Conservation (phyloP, 2,888 invertebrate species). For the Pocota personata region DNA sequence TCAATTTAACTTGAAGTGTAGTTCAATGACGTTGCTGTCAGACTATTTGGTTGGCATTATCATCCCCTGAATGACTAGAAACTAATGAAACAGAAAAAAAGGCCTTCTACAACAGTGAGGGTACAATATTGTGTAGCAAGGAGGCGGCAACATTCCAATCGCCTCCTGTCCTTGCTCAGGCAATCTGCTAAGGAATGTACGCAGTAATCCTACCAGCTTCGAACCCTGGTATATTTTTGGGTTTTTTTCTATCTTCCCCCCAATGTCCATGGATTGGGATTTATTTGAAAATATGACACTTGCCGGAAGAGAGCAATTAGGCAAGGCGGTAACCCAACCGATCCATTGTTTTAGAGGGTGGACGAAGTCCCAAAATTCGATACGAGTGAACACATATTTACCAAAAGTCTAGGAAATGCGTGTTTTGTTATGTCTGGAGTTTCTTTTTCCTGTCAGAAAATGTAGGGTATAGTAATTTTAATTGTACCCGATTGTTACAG, state of each 20-base stretch:
- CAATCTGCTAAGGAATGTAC: constrained; percentile 25
- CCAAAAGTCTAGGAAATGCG: constrained; percentile 16
- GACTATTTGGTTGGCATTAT: constrained; percentile 60
- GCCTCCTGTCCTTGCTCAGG: constrained; percentile 33
- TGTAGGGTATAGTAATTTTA: constrained; percentile 3
- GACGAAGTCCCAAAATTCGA: constrained; percentile 36
- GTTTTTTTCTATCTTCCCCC: neutral
- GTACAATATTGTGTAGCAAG: neutral
- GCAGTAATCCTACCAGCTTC: constrained; percentile 28
- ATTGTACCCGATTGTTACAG: neutral
- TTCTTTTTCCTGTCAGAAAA: neutral
- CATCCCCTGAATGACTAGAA: constrained; percentile 51
- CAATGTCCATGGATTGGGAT: constrained; percentile 56
- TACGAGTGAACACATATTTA: constrained; percentile 8
- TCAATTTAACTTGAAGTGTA: constrained; percentile 42
- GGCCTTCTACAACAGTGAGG: neutral
- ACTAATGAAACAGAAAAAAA: constrained; percentile 59
- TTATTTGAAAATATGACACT: constrained; percentile 72
- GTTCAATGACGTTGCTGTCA: constrained; percentile 44
- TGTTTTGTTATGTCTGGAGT: constrained; percentile 7
- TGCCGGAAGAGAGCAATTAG: constrained; percentile 70
- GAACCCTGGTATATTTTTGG: neutral
- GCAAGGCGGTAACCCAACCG: constrained; percentile 54
- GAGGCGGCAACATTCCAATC: constrained; percentile 29
- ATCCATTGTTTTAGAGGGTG: constrained; percentile 11